Evolutionary conservation across 2,797 vertebrate genomes (phyloP).

Genomic region (Ctenopoma kingsleyae): DNA sequence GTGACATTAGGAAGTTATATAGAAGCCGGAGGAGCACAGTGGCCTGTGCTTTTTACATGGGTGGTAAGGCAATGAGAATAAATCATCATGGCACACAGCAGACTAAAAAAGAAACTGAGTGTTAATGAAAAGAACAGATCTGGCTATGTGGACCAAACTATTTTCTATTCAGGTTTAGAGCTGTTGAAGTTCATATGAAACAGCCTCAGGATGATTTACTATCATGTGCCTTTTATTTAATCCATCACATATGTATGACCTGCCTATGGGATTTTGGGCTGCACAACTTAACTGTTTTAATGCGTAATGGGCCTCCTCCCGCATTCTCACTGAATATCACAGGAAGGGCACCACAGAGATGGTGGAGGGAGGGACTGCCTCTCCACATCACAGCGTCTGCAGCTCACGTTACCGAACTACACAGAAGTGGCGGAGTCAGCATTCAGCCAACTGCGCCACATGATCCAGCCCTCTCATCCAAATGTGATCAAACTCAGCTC

Average conservation of each 20-base stretch:
- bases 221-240: slow-evolving; percentile 15
- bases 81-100: not conserved
- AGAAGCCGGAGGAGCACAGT: not conserved
- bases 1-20: slow-evolving; percentile 4
- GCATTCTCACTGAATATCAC: slow-evolving; percentile 32
- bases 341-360: slow-evolving; percentile 27
- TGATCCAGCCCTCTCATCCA: slow-evolving; percentile 19
- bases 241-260: not conserved
- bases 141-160: not conserved
- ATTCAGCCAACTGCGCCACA: slow-evolving; percentile 23
- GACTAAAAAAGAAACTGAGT: not conserved
- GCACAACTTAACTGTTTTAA: not conserved
- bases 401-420: slow-evolving; percentile 61
- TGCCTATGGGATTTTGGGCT: not conserved
- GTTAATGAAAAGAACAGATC: not conserved
- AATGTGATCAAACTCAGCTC: slow-evolving; percentile 36
- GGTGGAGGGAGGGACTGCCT: slow-evolving; percentile 43
- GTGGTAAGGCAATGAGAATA: not conserved
- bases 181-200: not conserved
- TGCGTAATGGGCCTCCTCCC: not conserved
- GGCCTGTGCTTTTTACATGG: not conserved
- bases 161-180: slow-evolving; percentile 4
- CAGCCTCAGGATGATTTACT: slow-evolving; percentile 1
- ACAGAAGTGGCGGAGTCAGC: slow-evolving; percentile 40
- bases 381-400: slow-evolving; percentile 33